A percentile compares a stretch with the other conserved stretches of the same genome.
These are phyloP conservation scores for Candoia aspera DNA, from an alignment of 2,113 vertebrate genomes.

Conservation along the genomic window DNA sequence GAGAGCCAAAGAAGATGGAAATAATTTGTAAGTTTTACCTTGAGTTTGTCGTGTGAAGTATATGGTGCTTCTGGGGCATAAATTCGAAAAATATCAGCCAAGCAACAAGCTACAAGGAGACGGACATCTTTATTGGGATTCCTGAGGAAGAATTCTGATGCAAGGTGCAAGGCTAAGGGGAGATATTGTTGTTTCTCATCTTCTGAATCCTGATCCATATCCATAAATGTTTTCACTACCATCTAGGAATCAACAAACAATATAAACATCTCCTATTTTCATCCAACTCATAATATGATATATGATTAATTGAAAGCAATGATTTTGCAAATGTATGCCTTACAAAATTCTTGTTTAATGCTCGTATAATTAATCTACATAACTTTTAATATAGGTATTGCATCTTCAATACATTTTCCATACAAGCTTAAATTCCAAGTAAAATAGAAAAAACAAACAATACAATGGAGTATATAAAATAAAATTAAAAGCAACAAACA, in stretches of 20 bases:
- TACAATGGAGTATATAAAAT: not conserved
- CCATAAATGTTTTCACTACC: constrained; percentile 99
- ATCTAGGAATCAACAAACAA: constrained; percentile 74
- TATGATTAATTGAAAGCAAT: not conserved
- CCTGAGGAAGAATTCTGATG: constrained; percentile 99
- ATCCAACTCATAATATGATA: not conserved
- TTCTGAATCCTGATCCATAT: constrained; percentile 99
- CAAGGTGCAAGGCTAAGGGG: constrained; percentile 94
- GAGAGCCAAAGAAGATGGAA: not conserved
- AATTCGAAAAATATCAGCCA: constrained; percentile 99
- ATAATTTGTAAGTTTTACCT: constrained; percentile 77
- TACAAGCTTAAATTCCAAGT: not conserved
- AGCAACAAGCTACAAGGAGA: constrained; percentile 96
- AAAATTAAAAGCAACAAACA: not conserved
- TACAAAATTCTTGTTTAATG: not conserved
- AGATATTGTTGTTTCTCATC: constrained; percentile 99
- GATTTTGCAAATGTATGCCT: not conserved
- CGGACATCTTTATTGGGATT: constrained; percentile 99
- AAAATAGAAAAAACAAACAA: not conserved
- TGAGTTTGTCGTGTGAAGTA: constrained; percentile 98
- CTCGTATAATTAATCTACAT: not conserved
- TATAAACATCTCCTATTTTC: not conserved
- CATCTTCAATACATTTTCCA: not conserved
- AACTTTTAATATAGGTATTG: not conserved
- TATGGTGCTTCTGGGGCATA: constrained; percentile 99